Conservation (phyloP, 2,888 invertebrate species). For the Thera britannica region DNA sequence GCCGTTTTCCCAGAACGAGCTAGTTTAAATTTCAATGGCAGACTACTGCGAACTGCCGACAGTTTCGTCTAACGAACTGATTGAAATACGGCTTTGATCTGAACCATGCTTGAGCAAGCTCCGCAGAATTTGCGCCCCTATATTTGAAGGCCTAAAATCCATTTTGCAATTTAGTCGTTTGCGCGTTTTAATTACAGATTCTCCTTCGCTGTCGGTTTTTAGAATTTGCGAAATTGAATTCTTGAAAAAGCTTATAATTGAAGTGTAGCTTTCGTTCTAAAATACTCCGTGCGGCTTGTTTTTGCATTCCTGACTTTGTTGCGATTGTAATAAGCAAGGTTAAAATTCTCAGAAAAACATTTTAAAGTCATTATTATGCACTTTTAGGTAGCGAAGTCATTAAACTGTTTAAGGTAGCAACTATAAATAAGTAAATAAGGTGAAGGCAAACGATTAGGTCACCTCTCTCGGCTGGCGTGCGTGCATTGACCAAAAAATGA, state of each 20-base stretch:
- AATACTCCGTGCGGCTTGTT: neutral
- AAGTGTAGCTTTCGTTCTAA: conserved; percentile 3
- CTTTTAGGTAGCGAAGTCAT: conserved; percentile 28
- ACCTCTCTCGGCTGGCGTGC: conserved; percentile 47
- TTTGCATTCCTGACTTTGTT: conserved; percentile 6
- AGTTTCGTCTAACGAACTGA: conserved; percentile 78
- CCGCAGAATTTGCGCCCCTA: conserved; percentile 19
- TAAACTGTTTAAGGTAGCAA: conserved; percentile 43
- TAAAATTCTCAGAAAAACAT: conserved; percentile 5
- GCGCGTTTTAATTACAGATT: conserved; percentile 31
- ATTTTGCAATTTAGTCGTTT: conserved; percentile 42
- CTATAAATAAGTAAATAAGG: conserved; percentile 56
- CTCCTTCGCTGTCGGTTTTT: conserved; percentile 7
- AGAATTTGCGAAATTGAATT: conserved; percentile 12
- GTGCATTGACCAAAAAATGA: conserved; percentile 39
- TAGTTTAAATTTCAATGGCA: conserved; percentile 82
- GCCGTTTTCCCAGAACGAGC: conserved; percentile 70
- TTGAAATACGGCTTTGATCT: conserved; percentile 78
- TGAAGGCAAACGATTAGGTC: conserved; percentile 65
- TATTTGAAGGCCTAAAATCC: conserved; percentile 4
- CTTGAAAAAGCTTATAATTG: conserved; percentile 1
- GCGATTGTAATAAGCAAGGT: neutral
- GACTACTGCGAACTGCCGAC: conserved; percentile 73
- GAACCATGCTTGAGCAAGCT: conserved; percentile 18
- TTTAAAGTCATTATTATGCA: conserved; percentile 1